phyloP scores from a whole-genome alignment of 2,797 vertebrate genomes.

The Odontamblyopus lacepedii region DNA sequence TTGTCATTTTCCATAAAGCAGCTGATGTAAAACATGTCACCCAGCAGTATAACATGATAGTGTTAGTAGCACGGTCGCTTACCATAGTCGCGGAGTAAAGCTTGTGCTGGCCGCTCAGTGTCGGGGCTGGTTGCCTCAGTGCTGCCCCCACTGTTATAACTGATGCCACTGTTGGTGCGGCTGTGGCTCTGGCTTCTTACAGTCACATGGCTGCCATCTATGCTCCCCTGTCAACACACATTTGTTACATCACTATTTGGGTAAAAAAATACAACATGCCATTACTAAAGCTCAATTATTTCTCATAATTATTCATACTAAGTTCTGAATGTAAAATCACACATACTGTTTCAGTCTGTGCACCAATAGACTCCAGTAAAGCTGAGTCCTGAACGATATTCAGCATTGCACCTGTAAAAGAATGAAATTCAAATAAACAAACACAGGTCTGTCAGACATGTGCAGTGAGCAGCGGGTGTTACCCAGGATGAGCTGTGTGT shows the following conservation, averaged over 20 bases:
- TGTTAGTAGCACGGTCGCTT: constrained; percentile 16
- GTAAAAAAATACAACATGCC: neutral
- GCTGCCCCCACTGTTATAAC: constrained; percentile 89
- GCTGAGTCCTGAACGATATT: constrained; percentile 97
- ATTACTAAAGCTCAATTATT: neutral
- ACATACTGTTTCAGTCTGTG: constrained; percentile 90
- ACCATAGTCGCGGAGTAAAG: constrained; percentile 93
- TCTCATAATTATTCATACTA: neutral
- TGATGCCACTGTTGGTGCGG: constrained; percentile 92
- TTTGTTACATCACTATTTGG: neutral
- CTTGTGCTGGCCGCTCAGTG: constrained; percentile 88
- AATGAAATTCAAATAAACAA: neutral
- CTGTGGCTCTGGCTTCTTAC: constrained; percentile 85
- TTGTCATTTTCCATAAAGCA: constrained; percentile 13
- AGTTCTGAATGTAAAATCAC: neutral
- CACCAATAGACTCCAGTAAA: constrained; percentile 90
- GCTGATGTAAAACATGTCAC: constrained; percentile 11
- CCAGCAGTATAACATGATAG: constrained; percentile 1
- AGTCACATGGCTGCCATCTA: constrained; percentile 66
- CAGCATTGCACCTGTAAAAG: constrained; percentile 88
- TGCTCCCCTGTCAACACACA: constrained; percentile 57
- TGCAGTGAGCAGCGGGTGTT: constrained; percentile 18
- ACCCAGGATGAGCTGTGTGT: constrained; percentile 97
- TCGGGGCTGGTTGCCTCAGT: constrained; percentile 90
- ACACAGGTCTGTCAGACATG: neutral